A percentile compares a stretch with the other conserved stretches of the same genome.
These are phyloP conservation scores for Tethya wilhelma DNA, from an alignment of 37 sponge, comb jelly and placozoan genomes.

Conservation along the genomic window DNA sequence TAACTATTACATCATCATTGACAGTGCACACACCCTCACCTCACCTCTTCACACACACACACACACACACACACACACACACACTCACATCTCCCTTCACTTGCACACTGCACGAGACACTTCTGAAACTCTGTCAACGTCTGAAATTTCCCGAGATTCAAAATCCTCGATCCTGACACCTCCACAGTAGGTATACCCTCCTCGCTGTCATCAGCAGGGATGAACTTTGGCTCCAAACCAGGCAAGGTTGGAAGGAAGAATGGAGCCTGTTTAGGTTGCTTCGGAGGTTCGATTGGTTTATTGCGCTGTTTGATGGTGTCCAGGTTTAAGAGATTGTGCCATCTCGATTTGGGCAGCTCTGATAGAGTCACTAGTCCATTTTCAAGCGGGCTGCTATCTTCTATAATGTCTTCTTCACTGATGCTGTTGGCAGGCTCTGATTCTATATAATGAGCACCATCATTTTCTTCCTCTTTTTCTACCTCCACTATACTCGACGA, in stretches of 20 bases:
- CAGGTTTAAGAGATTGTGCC: conserved; percentile 79
- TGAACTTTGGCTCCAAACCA: conserved; percentile 73
- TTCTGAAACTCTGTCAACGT: conserved; percentile 58
- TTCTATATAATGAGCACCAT: no score
- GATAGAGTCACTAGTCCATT: conserved; percentile 83
- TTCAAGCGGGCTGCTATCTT: conserved; percentile 24
- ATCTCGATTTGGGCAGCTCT: conserved; percentile 79
- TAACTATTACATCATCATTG: background rate
- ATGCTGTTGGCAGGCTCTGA: background rate
- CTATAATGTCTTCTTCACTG: conserved; percentile 1
- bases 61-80: background rate
- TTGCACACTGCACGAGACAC: conserved; percentile 28
- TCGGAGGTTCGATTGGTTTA: conserved; percentile 93
- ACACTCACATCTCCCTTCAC: conserved; percentile 44
- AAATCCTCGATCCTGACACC: conserved; percentile 41
- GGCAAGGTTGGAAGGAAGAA: conserved; percentile 93
- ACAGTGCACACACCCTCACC: background rate
- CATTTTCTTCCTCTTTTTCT: background rate
- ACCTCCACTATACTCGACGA: background rate
- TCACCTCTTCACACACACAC: no score
- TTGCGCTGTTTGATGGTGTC: conserved; percentile 91
- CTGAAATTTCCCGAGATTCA: conserved; percentile 45
- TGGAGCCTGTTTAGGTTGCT: conserved; percentile 80
- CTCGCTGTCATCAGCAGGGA: conserved; percentile 34
- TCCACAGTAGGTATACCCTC: conserved; percentile 12